Conservation (phyloP, 2,888 invertebrate genomes). For the Liodrosophila aerea region DNA sequence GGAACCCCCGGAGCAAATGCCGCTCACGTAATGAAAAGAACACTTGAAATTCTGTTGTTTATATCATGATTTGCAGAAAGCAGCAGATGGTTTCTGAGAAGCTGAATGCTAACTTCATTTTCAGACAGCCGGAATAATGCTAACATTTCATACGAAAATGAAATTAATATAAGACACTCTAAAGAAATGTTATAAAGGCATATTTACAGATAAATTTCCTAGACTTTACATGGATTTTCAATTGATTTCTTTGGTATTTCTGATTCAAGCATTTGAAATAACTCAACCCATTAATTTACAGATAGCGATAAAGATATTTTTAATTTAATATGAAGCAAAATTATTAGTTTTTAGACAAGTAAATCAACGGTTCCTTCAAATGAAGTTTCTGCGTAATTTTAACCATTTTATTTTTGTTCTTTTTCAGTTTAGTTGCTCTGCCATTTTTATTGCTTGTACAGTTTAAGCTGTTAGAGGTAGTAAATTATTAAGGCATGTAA, state of each 20-base stretch:
- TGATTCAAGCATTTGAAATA: no score
- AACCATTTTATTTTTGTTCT: no score
- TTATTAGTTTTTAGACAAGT: no score
- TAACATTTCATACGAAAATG: constrained; percentile 15
- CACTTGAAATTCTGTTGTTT: constrained; percentile 15
- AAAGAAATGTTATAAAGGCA: no score
- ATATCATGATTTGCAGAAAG: constrained; percentile 12
- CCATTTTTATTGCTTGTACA: constrained; percentile 45
- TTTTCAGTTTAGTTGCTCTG: background rate
- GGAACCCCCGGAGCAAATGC: constrained; percentile 1
- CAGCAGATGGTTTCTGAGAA: constrained; percentile 5
- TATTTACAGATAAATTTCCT: no score
- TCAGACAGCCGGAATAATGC: constrained; percentile 5
- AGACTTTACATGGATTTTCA: no score
- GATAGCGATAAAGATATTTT: no score
- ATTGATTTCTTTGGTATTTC: no score
- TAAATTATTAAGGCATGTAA: constrained; percentile 50
- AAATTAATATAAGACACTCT: no score
- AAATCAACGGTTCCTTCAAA: no score
- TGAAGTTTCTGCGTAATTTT: background rate
- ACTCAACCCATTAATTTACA: no score
- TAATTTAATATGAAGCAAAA: no score
- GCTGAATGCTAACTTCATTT: constrained; percentile 19
- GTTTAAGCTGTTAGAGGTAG: constrained; percentile 46
- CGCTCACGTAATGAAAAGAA: constrained; percentile 7